Evolutionary conservation across 1,140 invertebrate species (phyloP).

Genomic region (Drosophila lowei): DNA sequence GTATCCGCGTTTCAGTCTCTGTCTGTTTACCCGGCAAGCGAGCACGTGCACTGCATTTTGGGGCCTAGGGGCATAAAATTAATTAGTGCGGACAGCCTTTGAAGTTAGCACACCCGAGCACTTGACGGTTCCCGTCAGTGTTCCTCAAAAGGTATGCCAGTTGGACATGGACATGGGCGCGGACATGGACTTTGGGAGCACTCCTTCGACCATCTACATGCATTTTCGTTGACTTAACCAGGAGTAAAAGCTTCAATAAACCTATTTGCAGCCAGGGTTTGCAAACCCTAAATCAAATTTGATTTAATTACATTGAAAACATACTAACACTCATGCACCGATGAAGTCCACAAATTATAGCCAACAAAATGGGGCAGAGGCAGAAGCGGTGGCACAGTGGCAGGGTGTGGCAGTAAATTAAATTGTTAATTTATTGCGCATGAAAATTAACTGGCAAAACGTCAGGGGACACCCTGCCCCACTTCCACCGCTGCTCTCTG

Average conservation of each 20-base stretch:
- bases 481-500: too few species aligned
- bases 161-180: background rate
- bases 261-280: slow-evolving; percentile 1
- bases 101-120: slow-evolving; percentile 34
- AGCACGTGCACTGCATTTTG: slow-evolving; percentile 17
- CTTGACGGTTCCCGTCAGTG: slow-evolving; percentile 33
- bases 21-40: background rate
- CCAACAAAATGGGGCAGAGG: slow-evolving; percentile 22
- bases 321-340: slow-evolving; percentile 23
- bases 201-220: too few species aligned
- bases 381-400: background rate
- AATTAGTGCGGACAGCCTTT: slow-evolving; percentile 53
- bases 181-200: too few species aligned
- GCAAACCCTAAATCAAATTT: slow-evolving; percentile 49
- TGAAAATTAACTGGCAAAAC: slow-evolving; percentile 72
- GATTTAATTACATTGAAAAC: slow-evolving; percentile 66
- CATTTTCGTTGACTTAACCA: too few species aligned
- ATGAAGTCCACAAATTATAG: slow-evolving; percentile 29
- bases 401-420: slow-evolving; percentile 65
- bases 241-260: background rate
- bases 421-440: slow-evolving; percentile 79
- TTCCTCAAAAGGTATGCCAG: slow-evolving; percentile 14
- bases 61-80: slow-evolving; percentile 36
- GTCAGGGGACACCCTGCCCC: slow-evolving; percentile 14
- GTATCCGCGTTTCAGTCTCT: slow-evolving; percentile 1